These are phyloP conservation scores for Tichodroma muraria DNA, from an alignment of 2,113 vertebrate genomes.

Conservation along the genomic window DNA sequence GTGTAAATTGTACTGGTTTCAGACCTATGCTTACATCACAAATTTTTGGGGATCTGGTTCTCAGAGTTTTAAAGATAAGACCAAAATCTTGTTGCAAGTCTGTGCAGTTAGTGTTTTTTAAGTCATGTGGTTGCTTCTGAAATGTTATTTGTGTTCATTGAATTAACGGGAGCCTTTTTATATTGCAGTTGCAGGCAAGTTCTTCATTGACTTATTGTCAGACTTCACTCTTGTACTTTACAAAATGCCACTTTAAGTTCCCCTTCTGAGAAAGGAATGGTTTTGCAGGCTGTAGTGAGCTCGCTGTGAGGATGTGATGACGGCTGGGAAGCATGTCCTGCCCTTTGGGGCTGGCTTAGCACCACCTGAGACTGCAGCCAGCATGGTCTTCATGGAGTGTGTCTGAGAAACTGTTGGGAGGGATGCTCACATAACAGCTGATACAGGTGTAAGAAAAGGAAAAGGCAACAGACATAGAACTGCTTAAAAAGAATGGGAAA, in stretches of 20 bases:
- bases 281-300: neutral
- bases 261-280: neutral
- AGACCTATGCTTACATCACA: neutral
- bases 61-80: neutral
- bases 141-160: neutral
- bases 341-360: neutral
- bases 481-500: neutral
- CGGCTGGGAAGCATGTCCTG: neutral
- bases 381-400: neutral
- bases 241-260: neutral
- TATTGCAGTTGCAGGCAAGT: slow-evolving; percentile 6
- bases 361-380: neutral
- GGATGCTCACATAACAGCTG: neutral
- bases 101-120: neutral
- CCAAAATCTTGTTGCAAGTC: neutral
- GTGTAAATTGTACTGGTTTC: neutral
- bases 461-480: neutral
- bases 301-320: neutral
- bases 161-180: slow-evolving; percentile 6
- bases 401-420: neutral
- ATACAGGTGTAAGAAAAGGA: neutral
- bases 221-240: neutral
- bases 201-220: neutral
- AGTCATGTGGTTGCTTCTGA: neutral
- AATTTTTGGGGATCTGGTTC: neutral